These are phyloP conservation scores for Caenorhabditis panamensis DNA, from an alignment of 2,888 invertebrate genomes.

Conservation along the genomic window DNA sequence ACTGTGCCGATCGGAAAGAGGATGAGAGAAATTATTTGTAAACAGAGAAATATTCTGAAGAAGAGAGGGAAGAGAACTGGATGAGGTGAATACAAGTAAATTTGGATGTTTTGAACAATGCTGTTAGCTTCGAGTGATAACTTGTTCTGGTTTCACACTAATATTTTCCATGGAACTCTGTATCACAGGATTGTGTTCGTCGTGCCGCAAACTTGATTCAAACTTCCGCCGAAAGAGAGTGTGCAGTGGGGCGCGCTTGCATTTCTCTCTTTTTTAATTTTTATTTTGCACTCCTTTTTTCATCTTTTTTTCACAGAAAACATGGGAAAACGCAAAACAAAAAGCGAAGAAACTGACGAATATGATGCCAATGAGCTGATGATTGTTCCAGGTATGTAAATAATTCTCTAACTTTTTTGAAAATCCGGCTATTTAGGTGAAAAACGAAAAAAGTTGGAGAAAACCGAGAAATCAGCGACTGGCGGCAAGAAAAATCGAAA, in stretches of 20 bases:
- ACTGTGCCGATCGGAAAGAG: too few relatives aligned
- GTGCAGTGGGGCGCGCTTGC: conserved; percentile 24
- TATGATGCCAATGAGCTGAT: conserved; percentile 55
- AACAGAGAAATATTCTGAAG: too few relatives aligned
- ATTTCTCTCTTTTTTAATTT: not conserved
- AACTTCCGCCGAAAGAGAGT: conserved; percentile 5
- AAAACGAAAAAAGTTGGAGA: conserved; percentile 52
- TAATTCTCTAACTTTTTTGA: not conserved
- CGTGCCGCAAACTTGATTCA: not conserved
- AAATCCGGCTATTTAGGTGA: conserved; percentile 30
- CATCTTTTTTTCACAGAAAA: conserved; percentile 11
- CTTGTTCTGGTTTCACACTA: too few relatives aligned
- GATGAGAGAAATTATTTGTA: too few relatives aligned
- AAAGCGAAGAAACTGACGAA: conserved; percentile 24
- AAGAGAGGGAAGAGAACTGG: too few relatives aligned
- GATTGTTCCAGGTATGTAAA: conserved; percentile 51
- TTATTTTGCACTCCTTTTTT: conserved; percentile 5
- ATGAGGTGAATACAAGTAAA: too few relatives aligned
- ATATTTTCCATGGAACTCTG: too few relatives aligned
- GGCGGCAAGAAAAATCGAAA: conserved; percentile 66
- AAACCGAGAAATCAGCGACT: conserved; percentile 53
- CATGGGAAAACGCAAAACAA: conserved; percentile 52
- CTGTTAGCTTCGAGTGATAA: too few relatives aligned
- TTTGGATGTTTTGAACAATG: too few relatives aligned
- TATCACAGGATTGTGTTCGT: too few relatives aligned